Evolutionary conservation across 2,797 vertebrate species (phyloP), one percentile per base, ranked within the genome.

Genomic region (Enteromius thamalakanensis): DNA sequence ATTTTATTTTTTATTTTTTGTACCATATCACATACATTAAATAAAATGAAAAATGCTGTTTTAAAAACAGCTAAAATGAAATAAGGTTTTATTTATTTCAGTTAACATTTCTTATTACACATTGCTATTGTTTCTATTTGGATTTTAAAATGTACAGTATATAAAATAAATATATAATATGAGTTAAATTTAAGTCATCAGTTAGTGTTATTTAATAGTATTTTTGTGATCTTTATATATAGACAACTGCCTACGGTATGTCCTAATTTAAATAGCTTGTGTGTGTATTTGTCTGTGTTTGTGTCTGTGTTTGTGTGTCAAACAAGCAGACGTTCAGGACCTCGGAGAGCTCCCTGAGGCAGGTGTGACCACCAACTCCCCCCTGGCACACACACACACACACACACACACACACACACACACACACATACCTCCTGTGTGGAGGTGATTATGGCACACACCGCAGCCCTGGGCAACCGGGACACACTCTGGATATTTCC

Each of bases 341-440:
- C 86, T 79, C 15, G 89, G 89, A 88, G 86, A 88, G 86, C 85
- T 85, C 81, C 81, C 76, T 4, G 51, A 69, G 76, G 76, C 85
- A 84, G 85, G 85, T 85, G 76, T 37, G 69, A 62, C 75, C 15
- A 69, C 40, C 77, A 40, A 68, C 26, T 58, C 51, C 74, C 62
- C 60, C 26, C 2, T 9, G 19, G 49, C 62, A 65, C 67, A 3
- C 29, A 40, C 60, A 32, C 29, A 65, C 67, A 34, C 32, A 34
- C 32, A 32, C 32, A 65, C 67, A 62, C 55, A 81, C 72, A 68
- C 69, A 65, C 68, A 82, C 75, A 76, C 29, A 70, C 80, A 62
- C 47, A 81, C 74, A 72, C 78, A 79, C 55, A 69, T 17, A 34
- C 26, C 47, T 32, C 75, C 55, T 80, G 55, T 26, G 62, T 21